These are phyloP conservation scores for Synanthedon andrenaeformis DNA, from an alignment of 2,888 invertebrate species.

Conservation along the genomic window DNA sequence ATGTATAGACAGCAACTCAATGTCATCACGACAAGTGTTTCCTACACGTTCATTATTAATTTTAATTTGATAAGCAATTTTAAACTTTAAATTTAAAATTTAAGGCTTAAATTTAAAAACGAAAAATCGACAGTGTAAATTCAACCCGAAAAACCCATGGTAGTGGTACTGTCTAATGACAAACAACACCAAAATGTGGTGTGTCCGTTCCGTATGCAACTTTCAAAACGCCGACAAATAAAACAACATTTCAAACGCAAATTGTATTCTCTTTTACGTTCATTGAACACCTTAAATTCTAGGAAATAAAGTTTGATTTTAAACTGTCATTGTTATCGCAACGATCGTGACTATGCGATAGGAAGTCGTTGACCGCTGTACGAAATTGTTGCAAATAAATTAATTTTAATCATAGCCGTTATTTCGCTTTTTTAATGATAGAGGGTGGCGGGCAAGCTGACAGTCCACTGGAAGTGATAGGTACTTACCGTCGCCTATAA, in stretches of 20 bases:
- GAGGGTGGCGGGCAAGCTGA: no score
- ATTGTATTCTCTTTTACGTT: neutral
- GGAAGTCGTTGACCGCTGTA: constrained; percentile 1
- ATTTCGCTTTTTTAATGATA: no score
- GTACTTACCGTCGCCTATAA: no score
- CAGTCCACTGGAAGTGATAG: no score
- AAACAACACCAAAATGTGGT: constrained; percentile 21
- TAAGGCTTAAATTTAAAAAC: no score
- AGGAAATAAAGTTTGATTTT: neutral
- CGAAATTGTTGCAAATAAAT: neutral
- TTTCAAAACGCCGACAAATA: constrained; percentile 21
- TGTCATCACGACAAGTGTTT: no score
- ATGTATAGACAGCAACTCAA: no score
- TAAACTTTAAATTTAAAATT: no score
- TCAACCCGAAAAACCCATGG: constrained; percentile 6
- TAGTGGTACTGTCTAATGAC: constrained; percentile 17
- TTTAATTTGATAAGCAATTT: no score
- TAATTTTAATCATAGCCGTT: neutral
- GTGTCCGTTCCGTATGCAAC: constrained; percentile 27
- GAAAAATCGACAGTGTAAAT: no score
- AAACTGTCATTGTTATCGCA: constrained; percentile 1
- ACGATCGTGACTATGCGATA: constrained; percentile 2
- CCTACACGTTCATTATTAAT: no score
- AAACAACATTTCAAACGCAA: constrained; percentile 12
- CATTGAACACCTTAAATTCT: neutral